Evolutionary conservation across 2,113 vertebrate genomes (phyloP).

Genomic region (Microtus oregoni): DNA sequence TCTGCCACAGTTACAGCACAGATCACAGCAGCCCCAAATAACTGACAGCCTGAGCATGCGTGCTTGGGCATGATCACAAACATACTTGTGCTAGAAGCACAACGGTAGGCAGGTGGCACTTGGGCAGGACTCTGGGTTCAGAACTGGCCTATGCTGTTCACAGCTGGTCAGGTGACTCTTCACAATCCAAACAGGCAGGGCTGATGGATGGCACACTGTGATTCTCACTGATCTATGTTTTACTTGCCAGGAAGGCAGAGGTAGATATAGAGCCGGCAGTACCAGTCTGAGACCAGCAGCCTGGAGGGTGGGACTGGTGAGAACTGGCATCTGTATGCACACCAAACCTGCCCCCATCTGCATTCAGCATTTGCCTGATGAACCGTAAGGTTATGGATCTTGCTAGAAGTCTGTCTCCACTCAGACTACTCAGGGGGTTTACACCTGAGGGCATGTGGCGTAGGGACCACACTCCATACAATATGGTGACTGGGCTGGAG

Average conservation of each 20-base stretch:
- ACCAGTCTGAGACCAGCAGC: neutral
- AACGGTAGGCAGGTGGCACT: fast-evolving
- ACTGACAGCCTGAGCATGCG: fast-evolving
- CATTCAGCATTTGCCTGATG: too few relatives aligned
- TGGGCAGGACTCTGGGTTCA: neutral
- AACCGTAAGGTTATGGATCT: too few relatives aligned
- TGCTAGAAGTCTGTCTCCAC: fast-evolving
- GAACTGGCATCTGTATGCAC: neutral
- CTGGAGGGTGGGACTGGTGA: fast-evolving
- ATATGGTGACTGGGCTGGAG: neutral
- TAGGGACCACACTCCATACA: neutral
- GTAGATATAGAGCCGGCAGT: neutral
- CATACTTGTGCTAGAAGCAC: fast-evolving
- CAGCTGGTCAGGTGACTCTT: neutral
- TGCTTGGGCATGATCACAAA: fast-evolving
- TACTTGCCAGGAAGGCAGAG: neutral
- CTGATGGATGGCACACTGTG: too few relatives aligned
- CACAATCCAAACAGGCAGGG: fast-evolving
- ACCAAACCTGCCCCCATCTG: neutral
- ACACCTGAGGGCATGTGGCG: fast-evolving
- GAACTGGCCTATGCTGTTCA: fast-evolving
- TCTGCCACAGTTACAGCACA: fast-evolving
- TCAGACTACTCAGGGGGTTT: too few relatives aligned
- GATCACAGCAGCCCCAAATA: neutral
- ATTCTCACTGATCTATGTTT: neutral